phyloP scores from a whole-genome alignment of 2,113 vertebrate species.

The Microtus pennsylvanicus region DNA sequence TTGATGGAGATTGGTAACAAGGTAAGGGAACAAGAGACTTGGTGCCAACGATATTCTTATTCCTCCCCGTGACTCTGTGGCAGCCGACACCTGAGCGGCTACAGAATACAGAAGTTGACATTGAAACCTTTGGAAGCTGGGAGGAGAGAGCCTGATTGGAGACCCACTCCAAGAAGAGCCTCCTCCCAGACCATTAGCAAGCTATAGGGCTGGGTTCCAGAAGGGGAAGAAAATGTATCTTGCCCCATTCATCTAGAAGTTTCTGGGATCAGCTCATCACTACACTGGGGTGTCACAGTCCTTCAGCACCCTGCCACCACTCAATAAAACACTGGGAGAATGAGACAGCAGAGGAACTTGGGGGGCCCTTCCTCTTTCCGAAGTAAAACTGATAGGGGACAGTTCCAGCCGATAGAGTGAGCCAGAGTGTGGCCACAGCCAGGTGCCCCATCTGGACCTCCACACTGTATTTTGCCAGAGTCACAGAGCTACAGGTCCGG shows the following conservation, averaged over 20 bases:
- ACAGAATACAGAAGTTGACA: not conserved
- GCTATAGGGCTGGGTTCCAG: not conserved
- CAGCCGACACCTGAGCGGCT: not conserved
- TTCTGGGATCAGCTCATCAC: not conserved
- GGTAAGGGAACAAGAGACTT: not conserved
- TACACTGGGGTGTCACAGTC: not conserved
- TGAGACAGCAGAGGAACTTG: not conserved
- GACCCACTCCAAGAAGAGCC: not conserved
- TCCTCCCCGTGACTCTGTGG: not conserved
- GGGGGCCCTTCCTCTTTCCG: not conserved
- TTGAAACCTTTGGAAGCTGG: not conserved
- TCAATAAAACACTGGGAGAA: not conserved
- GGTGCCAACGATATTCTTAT: not conserved
- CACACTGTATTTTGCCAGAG: not conserved
- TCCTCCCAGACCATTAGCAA: not conserved
- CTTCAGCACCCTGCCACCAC: not conserved
- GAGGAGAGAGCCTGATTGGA: not conserved
- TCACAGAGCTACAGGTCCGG: not conserved
- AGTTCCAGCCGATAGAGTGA: not conserved
- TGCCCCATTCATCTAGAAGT: not conserved
- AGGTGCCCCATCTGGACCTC: not conserved
- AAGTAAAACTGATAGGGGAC: not conserved
- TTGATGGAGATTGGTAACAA: not conserved
- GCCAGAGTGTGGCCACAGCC: not conserved
- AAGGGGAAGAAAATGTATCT: not conserved